A percentile compares a stretch with the other conserved stretches of the same genome.
phyloP scores from a whole-genome alignment of 2,797 vertebrate species.

The Halcyon chelicuti region DNA sequence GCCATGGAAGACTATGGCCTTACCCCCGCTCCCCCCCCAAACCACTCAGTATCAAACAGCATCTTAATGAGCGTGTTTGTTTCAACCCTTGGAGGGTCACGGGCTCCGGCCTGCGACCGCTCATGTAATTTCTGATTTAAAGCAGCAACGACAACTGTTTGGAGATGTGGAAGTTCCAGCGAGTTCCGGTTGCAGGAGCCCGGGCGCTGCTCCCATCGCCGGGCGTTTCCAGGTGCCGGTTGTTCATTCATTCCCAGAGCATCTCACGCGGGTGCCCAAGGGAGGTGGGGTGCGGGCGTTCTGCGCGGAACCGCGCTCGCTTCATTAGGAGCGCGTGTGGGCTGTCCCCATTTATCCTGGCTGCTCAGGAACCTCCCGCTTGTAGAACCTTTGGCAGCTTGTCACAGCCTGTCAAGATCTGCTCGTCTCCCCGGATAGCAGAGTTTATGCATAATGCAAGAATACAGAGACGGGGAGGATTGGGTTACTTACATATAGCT shows the following conservation, averaged over 20 bases:
- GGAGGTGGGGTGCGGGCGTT: neutral
- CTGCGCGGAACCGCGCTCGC: rapidly evolving
- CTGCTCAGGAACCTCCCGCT: constrained; percentile 24
- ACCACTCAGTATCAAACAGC: rapidly evolving
- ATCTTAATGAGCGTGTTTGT: neutral
- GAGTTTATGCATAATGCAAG: constrained; percentile 29
- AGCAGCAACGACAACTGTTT: neutral
- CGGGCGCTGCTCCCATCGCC: neutral
- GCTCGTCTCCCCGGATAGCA: neutral
- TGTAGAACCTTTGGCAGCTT: constrained; percentile 33
- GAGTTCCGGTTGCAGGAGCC: neutral
- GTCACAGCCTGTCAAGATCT: neutral
- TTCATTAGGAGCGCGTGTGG: neutral
- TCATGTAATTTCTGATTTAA: neutral
- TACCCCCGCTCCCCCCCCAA: neutral
- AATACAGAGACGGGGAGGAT: neutral
- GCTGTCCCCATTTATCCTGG: neutral
- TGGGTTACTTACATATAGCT: neutral
- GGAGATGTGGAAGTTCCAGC: neutral
- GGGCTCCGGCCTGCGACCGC: rapidly evolving
- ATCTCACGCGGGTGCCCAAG: rapidly evolving
- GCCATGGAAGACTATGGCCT: neutral
- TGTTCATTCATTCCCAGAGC: neutral
- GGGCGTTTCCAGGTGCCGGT: rapidly evolving
- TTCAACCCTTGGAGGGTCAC: neutral